Base-by-base conservation (phyloP, 2,113 vertebrate genomes). In the Pelecanoides urinatrix region DNA sequence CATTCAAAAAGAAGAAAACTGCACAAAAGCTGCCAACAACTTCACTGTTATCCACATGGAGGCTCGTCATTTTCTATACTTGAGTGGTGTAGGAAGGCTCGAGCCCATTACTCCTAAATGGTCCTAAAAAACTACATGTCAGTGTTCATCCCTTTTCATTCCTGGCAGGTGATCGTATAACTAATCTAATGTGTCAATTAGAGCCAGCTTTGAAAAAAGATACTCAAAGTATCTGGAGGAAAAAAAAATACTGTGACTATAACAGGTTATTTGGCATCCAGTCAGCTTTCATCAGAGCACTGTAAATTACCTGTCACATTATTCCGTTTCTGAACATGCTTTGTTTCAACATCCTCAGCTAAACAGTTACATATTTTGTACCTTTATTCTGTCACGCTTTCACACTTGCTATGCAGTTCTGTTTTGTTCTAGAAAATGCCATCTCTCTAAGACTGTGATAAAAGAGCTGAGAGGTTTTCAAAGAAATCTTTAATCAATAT, bases 401-500 rank as follows among this genome's bases (percentile, higher is more conserved):
- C 92, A 73, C 89, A 70, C 91, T 80, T 83, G n/a, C 80, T 16
- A 13, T 20, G 72, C 50, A 66, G 63, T 27, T 87, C 45, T 76
- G 65, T 91, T 92, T 86, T 75, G 70, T 96, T 97, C 78, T 96
- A 55, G 95, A 95, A 94, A 96, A 94, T 70, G 63, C 34, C 49
- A 6, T 75, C 55, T 81, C 88, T 53, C 56, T 32, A 12, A 58
- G 53, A 52, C 67, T 90, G 76, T 89, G 70, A 88, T 94, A 56
- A 94, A 67, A 92, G 65, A 89, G 30, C 50, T 90, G 55, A 71
- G 34, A 8, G 16, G 11, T 76, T 94, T 94, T 95, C 79, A 91
- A 86, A 94, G 86, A 14, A 95, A 84, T 42, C 73, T 93, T 95
- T 92, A 81, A 94, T 96, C 92, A 91, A 80, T 96, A 94, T 55